Evolutionary conservation across 1,140 invertebrate genomes (phyloP).

Genomic region (Pseudomyrmex cubaensis): DNA sequence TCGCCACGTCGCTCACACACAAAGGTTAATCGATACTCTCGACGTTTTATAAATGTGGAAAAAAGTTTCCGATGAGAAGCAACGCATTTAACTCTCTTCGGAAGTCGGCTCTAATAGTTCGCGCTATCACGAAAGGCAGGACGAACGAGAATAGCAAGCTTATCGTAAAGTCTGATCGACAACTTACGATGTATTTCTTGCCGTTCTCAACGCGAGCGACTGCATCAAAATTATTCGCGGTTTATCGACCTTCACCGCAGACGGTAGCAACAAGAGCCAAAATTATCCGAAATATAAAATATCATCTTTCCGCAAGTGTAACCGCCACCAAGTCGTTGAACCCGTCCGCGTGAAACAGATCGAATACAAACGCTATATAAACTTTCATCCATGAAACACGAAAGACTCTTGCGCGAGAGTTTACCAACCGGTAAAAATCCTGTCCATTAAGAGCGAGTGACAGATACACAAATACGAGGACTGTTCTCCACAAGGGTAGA

Average conservation of each 20-base stretch:
- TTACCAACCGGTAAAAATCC: slow-evolving; percentile 31
- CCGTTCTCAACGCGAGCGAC: neutral
- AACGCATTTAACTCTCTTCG: slow-evolving; percentile 18
- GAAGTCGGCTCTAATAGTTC: neutral
- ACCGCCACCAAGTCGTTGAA: slow-evolving; percentile 37
- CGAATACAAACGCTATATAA: neutral
- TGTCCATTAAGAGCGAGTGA: slow-evolving; percentile 42
- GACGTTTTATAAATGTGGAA: slow-evolving; percentile 47
- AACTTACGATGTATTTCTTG: slow-evolving; percentile 22
- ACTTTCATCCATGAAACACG: slow-evolving; percentile 40
- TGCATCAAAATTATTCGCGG: slow-evolving; percentile 48
- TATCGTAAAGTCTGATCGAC: slow-evolving; percentile 39
- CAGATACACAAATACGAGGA: slow-evolving; percentile 45
- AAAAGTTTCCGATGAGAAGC: slow-evolving; percentile 26
- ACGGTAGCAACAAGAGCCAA: slow-evolving; percentile 40
- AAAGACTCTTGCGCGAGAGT: slow-evolving; percentile 10
- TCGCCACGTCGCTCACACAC: slow-evolving; percentile 40
- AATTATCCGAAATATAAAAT: slow-evolving; percentile 56
- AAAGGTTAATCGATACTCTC: slow-evolving; percentile 46
- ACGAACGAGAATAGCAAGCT: slow-evolving; percentile 46
- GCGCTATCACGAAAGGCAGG: slow-evolving; percentile 8
- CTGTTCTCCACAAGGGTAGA: neutral
- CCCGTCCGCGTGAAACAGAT: neutral
- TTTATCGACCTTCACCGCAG: slow-evolving; percentile 39
- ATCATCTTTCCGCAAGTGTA: slow-evolving; percentile 16